Evolutionary conservation across 2,113 vertebrate species (phyloP), one percentile per base, ranked within the genome.

Genomic region (Acanthochromis polyacanthus): DNA sequence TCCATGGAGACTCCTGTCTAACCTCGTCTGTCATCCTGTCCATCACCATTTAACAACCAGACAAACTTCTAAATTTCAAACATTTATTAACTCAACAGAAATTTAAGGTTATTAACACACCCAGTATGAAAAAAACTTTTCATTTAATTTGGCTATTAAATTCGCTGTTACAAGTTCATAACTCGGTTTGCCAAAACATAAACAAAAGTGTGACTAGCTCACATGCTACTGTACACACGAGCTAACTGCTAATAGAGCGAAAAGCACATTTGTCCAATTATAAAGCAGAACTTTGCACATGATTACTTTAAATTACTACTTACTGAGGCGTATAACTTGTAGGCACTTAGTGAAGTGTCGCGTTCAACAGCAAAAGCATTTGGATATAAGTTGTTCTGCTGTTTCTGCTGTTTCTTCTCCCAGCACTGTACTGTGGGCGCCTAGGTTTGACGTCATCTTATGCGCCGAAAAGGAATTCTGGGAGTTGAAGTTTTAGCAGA

Each of bases 401-500:
- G 5, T 5, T 59, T 63, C 0, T 30, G 28, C 45, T 68, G 5
- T 5, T 36, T 43, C 55, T 22, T 40, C 5, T 6, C 16, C 17
- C 12, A 3, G 38, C 23, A 48, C 51, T 38, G 22, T 38, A 23
- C 1, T 0, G 53, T 23, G 36, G 83, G 68, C 87, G 17, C 82
- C 22, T 60, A 65, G n/a, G 10, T 80, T 53, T 38, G 53, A 74
- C 88, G 75, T 90, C 84, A 74, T 15, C 10, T 40, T 23, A 15
- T 17, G 32, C 45, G 16, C 10, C 8, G 2, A 4, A 17, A 61
- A 16, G 22, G 88, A 19, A 88, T 85, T 48, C 14, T 89, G 88
- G 90, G 90, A 90, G 19, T 72, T 88, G 71, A 10, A 2, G 89
- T 89, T 84, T 71, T 56, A 15, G 32, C 1, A 59, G n/a, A 23